phyloP scores from a whole-genome alignment of 1,140 invertebrate genomes.

The Lepidurus packardi region DNA sequence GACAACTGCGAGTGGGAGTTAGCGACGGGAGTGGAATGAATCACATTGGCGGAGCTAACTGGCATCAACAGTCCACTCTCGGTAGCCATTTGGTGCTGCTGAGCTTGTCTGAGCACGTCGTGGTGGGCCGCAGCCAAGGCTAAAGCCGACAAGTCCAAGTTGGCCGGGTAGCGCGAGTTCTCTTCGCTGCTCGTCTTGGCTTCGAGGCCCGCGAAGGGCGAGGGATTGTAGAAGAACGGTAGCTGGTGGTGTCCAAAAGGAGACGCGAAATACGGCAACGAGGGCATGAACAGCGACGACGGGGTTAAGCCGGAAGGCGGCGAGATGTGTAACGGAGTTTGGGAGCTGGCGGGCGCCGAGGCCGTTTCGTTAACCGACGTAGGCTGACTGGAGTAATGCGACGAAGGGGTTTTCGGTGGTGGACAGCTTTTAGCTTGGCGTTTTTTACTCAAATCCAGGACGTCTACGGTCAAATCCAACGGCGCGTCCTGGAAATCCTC shows the following conservation, averaged over 20 bases:
- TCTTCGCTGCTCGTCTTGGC: not conserved
- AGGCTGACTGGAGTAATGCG: conserved; percentile 36
- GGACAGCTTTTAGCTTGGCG: conserved; percentile 20
- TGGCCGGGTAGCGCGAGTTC: conserved; percentile 20
- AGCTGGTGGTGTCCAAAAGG: conserved; percentile 17
- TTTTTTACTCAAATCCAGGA: conserved; percentile 78
- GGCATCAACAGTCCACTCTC: conserved; percentile 28
- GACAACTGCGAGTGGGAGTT: not conserved
- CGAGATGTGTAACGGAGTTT: not conserved
- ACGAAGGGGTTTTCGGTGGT: conserved; percentile 25
- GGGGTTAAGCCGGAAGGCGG: conserved; percentile 25
- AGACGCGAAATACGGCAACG: conserved; percentile 24
- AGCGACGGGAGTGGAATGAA: not conserved
- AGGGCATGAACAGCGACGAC: conserved; percentile 14
- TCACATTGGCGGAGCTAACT: not conserved
- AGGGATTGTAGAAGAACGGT: conserved; percentile 28
- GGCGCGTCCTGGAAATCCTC: conserved; percentile 50
- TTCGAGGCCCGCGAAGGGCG: conserved; percentile 30
- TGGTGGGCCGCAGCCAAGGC: conserved; percentile 36
- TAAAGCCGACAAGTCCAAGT: conserved; percentile 35
- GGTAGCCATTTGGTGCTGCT: conserved; percentile 27
- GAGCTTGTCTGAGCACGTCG: conserved; percentile 33
- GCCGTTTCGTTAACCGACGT: conserved; percentile 34
- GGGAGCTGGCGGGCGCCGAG: conserved; percentile 31
- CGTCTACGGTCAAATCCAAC: conserved; percentile 71